Base-by-base conservation (phyloP, 2,888 invertebrate genomes). In the Apoda limacodes region DNA sequence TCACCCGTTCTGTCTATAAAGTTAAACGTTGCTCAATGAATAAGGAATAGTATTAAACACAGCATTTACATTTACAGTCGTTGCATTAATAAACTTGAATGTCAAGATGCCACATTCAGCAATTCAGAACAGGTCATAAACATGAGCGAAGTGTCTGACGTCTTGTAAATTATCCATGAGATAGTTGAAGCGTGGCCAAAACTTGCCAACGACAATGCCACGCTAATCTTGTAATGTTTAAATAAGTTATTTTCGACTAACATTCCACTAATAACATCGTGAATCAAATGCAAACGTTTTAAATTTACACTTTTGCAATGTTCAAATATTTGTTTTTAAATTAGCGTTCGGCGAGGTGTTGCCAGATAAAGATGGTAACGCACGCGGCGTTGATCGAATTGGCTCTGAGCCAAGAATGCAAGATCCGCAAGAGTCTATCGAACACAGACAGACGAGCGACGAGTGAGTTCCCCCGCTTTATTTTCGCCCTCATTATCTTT, bases 401-500 rank as follows among this genome's bases (percentile, higher is more conserved):
- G 78, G 76, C 67, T 10, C 23, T 25, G 30, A 29, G 66, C 75
- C 78, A 74, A 46, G 40, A 41, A 48, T 48, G 46, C 52, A 42
- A 55, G 55, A 47, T 52, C 52, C 50, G 49, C 60, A 51, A 57
- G 56, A 55, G 59, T 57, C 63, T 58, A 65, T 66, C 60, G 55
- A 50, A 61, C 63, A 50, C 66, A 60, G 63, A 61, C 62, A 53
- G 56, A 60, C 58, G 61, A 71, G 59, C 60, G 67, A 66, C 66
- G 62, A 71, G 54, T 63, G 60, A 69, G 58, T 66, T 62, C 65
- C 65, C 62, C 57, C 59, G 57, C 66, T 75, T 71, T 74, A 78
- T 78, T 78, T 75, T 71, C 59, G 70, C 61, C 61, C 72, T 75
- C 75, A 75, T 80, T 80, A 80, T 76, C 68, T 67, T 61, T 60